A percentile compares a stretch with the other conserved stretches of the same genome.
These are phyloP conservation scores for Potorous gilbertii DNA, from an alignment of 2,797 vertebrate species.

Conservation along the genomic window DNA sequence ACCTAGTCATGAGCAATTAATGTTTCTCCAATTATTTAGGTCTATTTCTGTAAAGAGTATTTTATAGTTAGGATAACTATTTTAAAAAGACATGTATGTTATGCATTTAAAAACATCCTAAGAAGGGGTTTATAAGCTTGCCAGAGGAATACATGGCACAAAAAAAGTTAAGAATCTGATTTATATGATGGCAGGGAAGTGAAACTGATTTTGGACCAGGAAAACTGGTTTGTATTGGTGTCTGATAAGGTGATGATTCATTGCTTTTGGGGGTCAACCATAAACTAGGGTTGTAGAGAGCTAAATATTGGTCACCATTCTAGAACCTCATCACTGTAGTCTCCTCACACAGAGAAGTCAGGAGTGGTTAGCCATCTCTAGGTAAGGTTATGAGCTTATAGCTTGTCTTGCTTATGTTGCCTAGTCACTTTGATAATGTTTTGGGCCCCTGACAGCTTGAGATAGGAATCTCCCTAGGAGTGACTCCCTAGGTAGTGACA, in stretches of 20 bases:
- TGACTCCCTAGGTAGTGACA: not conserved
- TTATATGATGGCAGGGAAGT: not conserved
- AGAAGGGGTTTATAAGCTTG: not conserved
- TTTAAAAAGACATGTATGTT: not conserved
- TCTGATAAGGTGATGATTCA: not conserved
- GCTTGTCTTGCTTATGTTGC: not conserved
- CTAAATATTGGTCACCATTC: not conserved
- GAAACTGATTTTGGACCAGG: not conserved
- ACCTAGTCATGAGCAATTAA: not conserved
- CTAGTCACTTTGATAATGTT: not conserved
- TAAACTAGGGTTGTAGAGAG: not conserved
- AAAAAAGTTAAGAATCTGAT: not conserved
- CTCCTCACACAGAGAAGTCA: not conserved
- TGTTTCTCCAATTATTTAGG: not conserved
- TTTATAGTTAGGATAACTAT: not conserved
- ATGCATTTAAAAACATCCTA: not conserved
- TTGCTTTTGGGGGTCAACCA: not conserved
- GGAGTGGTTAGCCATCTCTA: not conserved
- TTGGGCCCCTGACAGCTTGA: not conserved
- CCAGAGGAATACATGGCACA: not conserved
- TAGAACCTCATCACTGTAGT: not conserved
- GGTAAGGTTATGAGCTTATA: not conserved
- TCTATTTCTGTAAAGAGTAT: not conserved
- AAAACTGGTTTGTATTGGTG: not conserved
- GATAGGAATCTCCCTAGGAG: not conserved